A percentile compares a stretch with the other conserved stretches of the same genome.
phyloP scores from a whole-genome alignment of 2,113 vertebrate genomes.

The Bos indicus region DNA sequence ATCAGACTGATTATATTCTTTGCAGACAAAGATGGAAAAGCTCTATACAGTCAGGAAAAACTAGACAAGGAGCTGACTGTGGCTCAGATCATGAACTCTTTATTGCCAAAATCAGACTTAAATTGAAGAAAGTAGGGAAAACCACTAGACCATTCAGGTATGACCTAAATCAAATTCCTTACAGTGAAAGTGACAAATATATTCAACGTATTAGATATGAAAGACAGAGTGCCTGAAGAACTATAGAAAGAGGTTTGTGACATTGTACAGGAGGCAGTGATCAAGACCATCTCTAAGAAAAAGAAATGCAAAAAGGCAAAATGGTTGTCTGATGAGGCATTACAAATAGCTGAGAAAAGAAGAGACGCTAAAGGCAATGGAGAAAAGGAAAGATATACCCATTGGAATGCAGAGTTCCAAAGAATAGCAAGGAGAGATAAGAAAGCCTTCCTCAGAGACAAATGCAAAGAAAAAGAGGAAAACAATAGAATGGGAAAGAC shows the following conservation, averaged over 20 bases:
- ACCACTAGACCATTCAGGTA: neutral
- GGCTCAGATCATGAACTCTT: neutral
- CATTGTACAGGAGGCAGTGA: neutral
- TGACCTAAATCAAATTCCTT: neutral
- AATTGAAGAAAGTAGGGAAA: neutral
- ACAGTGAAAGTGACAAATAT: neutral
- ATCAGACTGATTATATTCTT: neutral
- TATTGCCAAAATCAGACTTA: neutral
- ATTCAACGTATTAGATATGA: neutral
- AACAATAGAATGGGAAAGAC: neutral
- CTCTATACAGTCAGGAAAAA: neutral
- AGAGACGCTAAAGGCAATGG: neutral
- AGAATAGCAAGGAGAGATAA: neutral
- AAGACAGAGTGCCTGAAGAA: neutral
- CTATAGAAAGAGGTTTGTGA: neutral
- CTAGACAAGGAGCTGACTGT: neutral
- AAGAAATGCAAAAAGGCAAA: neutral
- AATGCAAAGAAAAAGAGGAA: neutral
- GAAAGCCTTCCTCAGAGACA: neutral
- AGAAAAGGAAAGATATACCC: neutral
- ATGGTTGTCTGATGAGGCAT: neutral
- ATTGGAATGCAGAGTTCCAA: neutral
- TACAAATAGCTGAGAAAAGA: neutral
- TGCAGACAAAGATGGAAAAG: neutral
- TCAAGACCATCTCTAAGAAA: neutral